A percentile compares a stretch with the other conserved stretches of the same genome.
Conservation (phyloP, 2,888 invertebrate species). For the Spialia ferax region DNA sequence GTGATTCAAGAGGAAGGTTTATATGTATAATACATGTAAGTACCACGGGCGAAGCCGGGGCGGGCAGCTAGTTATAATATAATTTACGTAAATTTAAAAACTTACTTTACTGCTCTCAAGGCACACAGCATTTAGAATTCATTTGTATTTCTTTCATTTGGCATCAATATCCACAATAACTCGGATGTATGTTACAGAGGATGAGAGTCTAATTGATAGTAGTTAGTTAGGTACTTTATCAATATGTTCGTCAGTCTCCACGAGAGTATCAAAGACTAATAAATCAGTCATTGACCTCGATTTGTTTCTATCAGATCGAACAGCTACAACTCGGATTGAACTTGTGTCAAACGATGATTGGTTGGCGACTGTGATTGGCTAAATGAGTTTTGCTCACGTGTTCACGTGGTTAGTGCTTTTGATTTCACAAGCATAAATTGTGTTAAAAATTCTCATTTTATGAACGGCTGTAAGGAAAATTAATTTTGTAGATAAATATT, state of each 20-base stretch:
- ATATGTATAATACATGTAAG: too few species aligned
- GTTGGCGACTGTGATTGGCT: constrained; percentile 80
- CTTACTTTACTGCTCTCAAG: too few species aligned
- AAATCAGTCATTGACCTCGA: constrained; percentile 81
- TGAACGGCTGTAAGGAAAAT: too few species aligned
- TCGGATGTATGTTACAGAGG: constrained; percentile 3
- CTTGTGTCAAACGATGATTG: constrained; percentile 84
- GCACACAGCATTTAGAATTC: background rate
- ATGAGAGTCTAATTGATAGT: constrained; percentile 4
- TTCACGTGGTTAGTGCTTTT: constrained; percentile 56
- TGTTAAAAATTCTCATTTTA: background rate
- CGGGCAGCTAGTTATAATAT: too few species aligned
- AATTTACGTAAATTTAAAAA: too few species aligned
- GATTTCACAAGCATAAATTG: background rate
- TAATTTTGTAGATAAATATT: background rate
- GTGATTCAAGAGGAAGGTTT: too few species aligned
- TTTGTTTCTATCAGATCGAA: constrained; percentile 80
- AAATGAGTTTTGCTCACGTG: constrained; percentile 77
- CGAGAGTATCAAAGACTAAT: constrained; percentile 55
- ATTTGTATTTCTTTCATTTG: background rate
- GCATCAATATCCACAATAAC: background rate
- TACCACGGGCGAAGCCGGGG: too few species aligned
- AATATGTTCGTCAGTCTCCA: constrained; percentile 4
- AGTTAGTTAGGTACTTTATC: constrained; percentile 5
- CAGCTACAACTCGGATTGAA: constrained; percentile 72